These are phyloP conservation scores for Nesidiocoris tenuis DNA, from an alignment of 2,888 invertebrate species.

Conservation along the genomic window DNA sequence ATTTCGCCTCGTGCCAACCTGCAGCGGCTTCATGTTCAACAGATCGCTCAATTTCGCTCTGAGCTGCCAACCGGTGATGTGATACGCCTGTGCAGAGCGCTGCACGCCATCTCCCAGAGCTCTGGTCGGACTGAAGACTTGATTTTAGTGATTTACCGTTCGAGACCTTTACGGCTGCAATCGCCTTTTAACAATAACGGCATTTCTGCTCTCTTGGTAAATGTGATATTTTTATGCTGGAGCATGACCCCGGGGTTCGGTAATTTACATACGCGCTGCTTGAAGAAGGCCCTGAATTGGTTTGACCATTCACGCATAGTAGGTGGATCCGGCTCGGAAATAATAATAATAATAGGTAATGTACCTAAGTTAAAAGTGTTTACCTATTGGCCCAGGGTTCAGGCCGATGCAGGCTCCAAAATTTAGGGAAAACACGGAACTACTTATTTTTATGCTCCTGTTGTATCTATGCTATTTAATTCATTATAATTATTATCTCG, in stretches of 20 bases:
- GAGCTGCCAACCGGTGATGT: neutral
- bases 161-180: slow-evolving; percentile 19
- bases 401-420: too few relatives aligned
- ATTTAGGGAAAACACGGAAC: too few relatives aligned
- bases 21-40: slow-evolving; percentile 19
- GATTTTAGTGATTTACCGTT: slow-evolving; percentile 30
- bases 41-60: neutral
- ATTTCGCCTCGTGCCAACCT: slow-evolving; percentile 10
- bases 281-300: neutral
- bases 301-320: neutral
- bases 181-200: slow-evolving; percentile 20
- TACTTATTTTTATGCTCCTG: too few relatives aligned
- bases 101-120: slow-evolving; percentile 1
- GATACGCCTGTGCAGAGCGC: neutral
- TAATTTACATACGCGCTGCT: neutral
- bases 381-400: too few relatives aligned
- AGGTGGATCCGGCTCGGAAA: too few relatives aligned
- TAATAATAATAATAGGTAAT: too few relatives aligned
- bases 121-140: slow-evolving; percentile 29
- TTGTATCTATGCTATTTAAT: too few relatives aligned
- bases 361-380: too few relatives aligned
- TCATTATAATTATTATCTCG: too few relatives aligned
- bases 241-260: too few relatives aligned
- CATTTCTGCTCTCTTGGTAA: neutral
- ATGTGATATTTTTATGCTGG: too few relatives aligned